These are phyloP conservation scores for Lomographa bimaculata DNA, from an alignment of 2,888 invertebrate genomes.

Conservation along the genomic window DNA sequence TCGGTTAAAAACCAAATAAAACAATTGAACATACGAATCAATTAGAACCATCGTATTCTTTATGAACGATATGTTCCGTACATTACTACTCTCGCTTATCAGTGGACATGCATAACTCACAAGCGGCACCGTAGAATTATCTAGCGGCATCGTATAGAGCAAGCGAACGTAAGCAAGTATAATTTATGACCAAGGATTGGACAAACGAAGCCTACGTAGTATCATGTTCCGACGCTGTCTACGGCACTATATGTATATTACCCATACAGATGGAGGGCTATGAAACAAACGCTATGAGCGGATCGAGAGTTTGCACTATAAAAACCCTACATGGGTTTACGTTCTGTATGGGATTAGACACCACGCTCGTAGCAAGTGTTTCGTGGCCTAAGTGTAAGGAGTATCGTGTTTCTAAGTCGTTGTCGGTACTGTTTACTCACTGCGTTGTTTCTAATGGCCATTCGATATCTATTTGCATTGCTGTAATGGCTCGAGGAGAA, in stretches of 20 bases:
- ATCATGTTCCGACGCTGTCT: conserved; percentile 51
- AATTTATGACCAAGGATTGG: conserved; percentile 50
- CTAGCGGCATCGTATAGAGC: conserved; percentile 36
- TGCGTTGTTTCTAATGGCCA: conserved; percentile 41
- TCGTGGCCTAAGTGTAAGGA: conserved; percentile 52
- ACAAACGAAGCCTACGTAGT: conserved; percentile 46
- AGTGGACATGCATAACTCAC: conserved; percentile 30
- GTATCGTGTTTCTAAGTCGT: conserved; percentile 50
- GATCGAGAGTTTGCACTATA: too few species aligned
- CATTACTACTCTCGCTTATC: too few species aligned
- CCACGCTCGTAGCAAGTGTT: too few species aligned
- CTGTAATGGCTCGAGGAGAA: conserved; percentile 16
- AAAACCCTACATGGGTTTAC: too few species aligned
- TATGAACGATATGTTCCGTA: too few species aligned
- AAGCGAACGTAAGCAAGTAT: conserved; percentile 31
- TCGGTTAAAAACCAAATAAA: too few species aligned
- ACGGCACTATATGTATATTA: too few species aligned
- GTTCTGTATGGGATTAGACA: too few species aligned
- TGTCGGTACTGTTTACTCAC: conserved; percentile 49
- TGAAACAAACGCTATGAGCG: too few species aligned
- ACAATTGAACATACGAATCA: too few species aligned
- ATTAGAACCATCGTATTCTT: too few species aligned
- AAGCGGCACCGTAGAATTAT: conserved; percentile 26
- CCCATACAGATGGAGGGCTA: too few species aligned
- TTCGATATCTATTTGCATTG: conserved; percentile 40